These are phyloP conservation scores for Chaetorhynchus papuensis DNA, from an alignment of 2,113 vertebrate species.

Conservation along the genomic window DNA sequence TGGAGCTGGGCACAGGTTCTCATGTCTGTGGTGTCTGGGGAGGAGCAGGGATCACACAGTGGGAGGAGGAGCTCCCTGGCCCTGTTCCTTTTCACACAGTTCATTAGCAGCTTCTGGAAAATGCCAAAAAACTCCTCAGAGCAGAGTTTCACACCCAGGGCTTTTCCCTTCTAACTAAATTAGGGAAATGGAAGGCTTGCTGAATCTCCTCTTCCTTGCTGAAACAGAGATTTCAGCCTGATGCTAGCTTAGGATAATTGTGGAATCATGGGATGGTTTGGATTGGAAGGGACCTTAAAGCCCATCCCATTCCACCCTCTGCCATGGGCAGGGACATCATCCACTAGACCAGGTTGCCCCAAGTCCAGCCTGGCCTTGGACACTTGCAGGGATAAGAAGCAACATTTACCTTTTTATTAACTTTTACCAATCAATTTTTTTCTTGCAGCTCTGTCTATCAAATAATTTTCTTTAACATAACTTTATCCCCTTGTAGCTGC, in stretches of 20 bases:
- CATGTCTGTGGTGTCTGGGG: neutral
- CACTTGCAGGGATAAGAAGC: neutral
- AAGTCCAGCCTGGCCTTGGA: neutral
- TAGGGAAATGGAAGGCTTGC: neutral
- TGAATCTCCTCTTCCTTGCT: neutral
- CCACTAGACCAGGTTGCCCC: neutral
- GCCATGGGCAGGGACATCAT: neutral
- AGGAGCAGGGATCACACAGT: neutral
- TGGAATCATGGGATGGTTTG: neutral
- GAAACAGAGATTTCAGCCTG: neutral
- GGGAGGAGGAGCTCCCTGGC: neutral
- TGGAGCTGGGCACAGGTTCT: neutral
- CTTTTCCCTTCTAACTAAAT: neutral
- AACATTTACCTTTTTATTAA: neutral
- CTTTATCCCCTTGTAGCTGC: neutral
- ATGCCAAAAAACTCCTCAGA: neutral
- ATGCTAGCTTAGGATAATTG: accelerated
- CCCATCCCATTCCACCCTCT: neutral
- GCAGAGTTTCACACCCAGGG: neutral
- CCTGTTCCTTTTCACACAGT: neutral
- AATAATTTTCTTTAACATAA: neutral
- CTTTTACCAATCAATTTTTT: neutral
- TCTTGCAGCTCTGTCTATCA: neutral
- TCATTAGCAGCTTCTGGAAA: neutral
- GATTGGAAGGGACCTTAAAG: neutral